Evolutionary conservation across 2,797 vertebrate genomes (phyloP).

Genomic region (Neoniphon sammara): DNA sequence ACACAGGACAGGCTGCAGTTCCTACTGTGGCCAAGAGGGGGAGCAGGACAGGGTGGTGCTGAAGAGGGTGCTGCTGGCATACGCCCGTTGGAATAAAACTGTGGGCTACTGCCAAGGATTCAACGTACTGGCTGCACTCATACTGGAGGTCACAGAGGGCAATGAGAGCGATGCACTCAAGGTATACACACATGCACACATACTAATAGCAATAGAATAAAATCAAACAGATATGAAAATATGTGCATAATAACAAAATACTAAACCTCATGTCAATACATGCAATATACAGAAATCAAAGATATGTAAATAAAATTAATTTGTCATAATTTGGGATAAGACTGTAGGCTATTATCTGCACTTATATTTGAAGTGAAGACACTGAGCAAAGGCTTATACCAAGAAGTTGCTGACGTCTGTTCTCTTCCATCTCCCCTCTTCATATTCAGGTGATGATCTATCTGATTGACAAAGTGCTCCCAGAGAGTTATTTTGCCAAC

Average conservation of each 20-base stretch:
- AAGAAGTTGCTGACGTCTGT: neutral
- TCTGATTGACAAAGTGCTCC: conserved; percentile 97
- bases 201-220: neutral
- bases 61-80: conserved; percentile 94
- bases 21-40: conserved; percentile 97
- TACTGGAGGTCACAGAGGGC: conserved; percentile 96
- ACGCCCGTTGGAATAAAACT: conserved; percentile 96
- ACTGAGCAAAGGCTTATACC: too few species aligned
- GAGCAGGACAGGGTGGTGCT: conserved; percentile 97
- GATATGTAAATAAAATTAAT: too few species aligned
- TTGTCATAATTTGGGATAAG: too few species aligned
- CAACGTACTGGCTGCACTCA: conserved; percentile 96
- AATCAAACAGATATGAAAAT: too few species aligned
- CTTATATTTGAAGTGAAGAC: too few species aligned
- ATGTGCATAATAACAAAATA: too few species aligned
- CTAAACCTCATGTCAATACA: too few species aligned
- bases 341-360: too few species aligned
- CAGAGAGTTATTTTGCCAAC: conserved; percentile 98
- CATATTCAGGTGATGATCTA: conserved; percentile 95
- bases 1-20: conserved; percentile 97
- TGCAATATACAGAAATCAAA: too few species aligned
- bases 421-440: neutral
- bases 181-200: conserved; percentile 74
- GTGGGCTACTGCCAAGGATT: conserved; percentile 99
- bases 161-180: conserved; percentile 96